Conservation (phyloP, 2,888 invertebrate species). For the Melieria crassipennis region DNA sequence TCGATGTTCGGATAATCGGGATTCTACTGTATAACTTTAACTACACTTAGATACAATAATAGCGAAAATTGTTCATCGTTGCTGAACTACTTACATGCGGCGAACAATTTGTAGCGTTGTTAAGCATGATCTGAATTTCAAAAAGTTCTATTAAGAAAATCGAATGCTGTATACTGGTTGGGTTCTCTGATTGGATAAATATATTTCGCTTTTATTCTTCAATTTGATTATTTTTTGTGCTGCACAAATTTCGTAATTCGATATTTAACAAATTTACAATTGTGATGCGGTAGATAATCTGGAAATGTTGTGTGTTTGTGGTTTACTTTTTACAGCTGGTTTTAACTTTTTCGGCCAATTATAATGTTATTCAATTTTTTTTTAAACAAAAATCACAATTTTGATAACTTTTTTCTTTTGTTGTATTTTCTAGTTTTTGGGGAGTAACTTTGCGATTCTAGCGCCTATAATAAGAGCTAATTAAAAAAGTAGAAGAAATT, state of each 20-base stretch:
- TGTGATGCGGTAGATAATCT: too few relatives aligned
- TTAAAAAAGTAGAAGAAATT: too few relatives aligned
- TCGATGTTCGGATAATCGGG: too few relatives aligned
- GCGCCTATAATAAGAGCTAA: too few relatives aligned
- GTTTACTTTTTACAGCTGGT: not conserved
- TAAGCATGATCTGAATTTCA: constrained; percentile 54
- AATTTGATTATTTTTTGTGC: not conserved
- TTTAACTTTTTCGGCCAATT: not conserved
- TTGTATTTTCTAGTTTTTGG: not conserved
- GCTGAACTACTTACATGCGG: constrained; percentile 53
- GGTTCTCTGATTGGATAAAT: not conserved
- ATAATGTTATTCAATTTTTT: not conserved
- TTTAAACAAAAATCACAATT: too few relatives aligned
- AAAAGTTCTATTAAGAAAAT: constrained; percentile 12
- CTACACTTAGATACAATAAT: not conserved
- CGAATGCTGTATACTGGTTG: constrained; percentile 5
- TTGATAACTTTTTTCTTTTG: too few relatives aligned
- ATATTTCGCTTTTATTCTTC: not conserved
- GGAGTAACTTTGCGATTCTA: not conserved
- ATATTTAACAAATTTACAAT: not conserved
- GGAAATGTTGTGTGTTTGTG: constrained; percentile 21
- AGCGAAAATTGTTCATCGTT: constrained; percentile 19
- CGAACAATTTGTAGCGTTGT: constrained; percentile 53
- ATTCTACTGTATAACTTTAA: constrained; percentile 2
- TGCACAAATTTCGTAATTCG: too few relatives aligned